Evolutionary conservation across 2,888 invertebrate species (phyloP), one percentile per base, ranked within the genome.

Genomic region (Lasioglossum villosulum): DNA sequence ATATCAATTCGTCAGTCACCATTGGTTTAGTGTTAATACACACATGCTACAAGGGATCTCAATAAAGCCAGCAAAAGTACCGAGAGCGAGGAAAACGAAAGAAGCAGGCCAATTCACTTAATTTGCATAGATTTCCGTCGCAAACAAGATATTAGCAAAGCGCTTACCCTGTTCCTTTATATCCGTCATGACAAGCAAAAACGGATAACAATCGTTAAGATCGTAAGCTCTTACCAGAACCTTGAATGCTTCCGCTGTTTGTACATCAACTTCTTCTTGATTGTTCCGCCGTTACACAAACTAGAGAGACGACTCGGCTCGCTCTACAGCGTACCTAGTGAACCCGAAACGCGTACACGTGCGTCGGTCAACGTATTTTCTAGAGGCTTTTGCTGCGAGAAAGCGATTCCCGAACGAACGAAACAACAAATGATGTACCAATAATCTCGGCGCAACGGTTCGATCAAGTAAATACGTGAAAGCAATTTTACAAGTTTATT

Each of bases 351-450:
- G 12, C 59, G 23, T 12, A 59, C 8, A 45, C 45, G 19, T 34
- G 37, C 45, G 19, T 34, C 37, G 63, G 16, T 66, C 14, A 27
- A 59, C 6, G 45, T 63, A 45, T 66, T 14, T 16, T 39, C n/a
- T 27, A 37, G 34, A 78, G n/a, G 27, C 37, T 83, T 71, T 59
- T 30, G 12, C 19, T 30, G 45, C 39, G 52, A 56, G 27, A 23
- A 23, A 76, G 16, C 37, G 27, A 63, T 27, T 8, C 66, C 42
- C 75, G 73, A 37, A 37, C 34, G 37, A 84, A 87, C 72, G 78
- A 74, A 68, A 83, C 66, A 75, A 89, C 89, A 87, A n/a, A n/a
- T n/a, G n/a, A n/a, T n/a, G n/a, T n/a, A n/a, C n/a, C n/a, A n/a
- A n/a, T n/a, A n/a, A n/a, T n/a, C n/a, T n/a, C n/a, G n/a, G n/a